Base-by-base conservation (phyloP, 2,797 vertebrate species). In the Trematomus bernacchii region DNA sequence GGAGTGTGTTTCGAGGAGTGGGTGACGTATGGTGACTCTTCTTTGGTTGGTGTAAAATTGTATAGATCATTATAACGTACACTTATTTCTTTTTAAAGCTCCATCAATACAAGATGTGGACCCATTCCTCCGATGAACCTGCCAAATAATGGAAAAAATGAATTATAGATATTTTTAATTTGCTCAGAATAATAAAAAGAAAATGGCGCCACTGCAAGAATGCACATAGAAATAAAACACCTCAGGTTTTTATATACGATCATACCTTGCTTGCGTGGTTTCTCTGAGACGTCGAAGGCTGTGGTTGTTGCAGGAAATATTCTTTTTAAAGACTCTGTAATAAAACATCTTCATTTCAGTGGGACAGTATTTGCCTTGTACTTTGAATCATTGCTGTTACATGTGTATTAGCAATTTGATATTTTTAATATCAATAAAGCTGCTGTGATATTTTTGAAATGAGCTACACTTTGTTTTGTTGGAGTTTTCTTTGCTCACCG, bases 51-150 rank as follows among this genome's bases (percentile, higher is more conserved):
- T 82, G 83, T 89, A 68, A 86, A 84, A 76, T 90, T 93, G 90
- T 92, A 90, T 92, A 92, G 85, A 81, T 88, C 60, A 76, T 76
- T 51, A 65, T 63, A 50, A 79, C 43, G 47, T 71, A 64, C 70
- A 74, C 18, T 84, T 80, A n/a, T 50, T 71, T 61, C 40, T 30
- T 71, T 66, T 66, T 76, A n/a, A 55, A 67, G 78, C 71, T 73
- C 87, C 85, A 77, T 91, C 91, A 93, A 67, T 94, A 89, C 74
- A 90, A 85, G 80, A 93, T 79, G 83, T 76, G 86, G 86, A 91
- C 77, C 94, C 93, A 92, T 85, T 93, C 89, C 53, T 94, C 88
- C 80, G 89, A 90, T 53, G 87, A 82, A 89, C 91, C 95, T 96
- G 92, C 80, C 88, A 90, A 91, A 89, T 74, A 67, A 83, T 54